Evolutionary conservation across 2,888 invertebrate species (phyloP).

Genomic region (Oxyteleia sp.): DNA sequence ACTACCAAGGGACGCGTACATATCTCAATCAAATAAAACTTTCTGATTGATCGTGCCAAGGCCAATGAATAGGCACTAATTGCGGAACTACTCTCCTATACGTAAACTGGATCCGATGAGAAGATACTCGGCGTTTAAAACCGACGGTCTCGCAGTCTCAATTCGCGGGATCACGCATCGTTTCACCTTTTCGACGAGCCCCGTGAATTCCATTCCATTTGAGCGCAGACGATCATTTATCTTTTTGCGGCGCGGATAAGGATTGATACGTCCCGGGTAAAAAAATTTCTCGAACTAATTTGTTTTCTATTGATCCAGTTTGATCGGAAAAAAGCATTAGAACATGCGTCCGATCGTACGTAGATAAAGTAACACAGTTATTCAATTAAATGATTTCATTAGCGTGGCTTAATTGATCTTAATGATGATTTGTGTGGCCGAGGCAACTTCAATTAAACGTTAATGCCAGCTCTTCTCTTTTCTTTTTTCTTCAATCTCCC

Average conservation of each 20-base stretch:
- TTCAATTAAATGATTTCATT: slow-evolving; percentile 64
- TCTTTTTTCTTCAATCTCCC: too few species aligned
- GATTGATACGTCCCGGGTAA: slow-evolving; percentile 13
- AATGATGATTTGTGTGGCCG: slow-evolving; percentile 36
- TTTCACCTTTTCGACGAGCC: slow-evolving; percentile 49
- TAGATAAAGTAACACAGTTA: slow-evolving; percentile 35
- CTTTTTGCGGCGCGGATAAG: slow-evolving; percentile 28
- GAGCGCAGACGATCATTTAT: slow-evolving; percentile 17
- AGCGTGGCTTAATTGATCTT: slow-evolving; percentile 49
- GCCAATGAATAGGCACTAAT: slow-evolving; percentile 48
- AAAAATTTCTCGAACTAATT: slow-evolving; percentile 41
- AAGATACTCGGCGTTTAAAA: slow-evolving; percentile 18
- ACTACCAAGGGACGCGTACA: slow-evolving; percentile 16
- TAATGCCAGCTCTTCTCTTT: slow-evolving; percentile 17
- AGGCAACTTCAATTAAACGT: slow-evolving; percentile 39
- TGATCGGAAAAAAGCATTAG: slow-evolving; percentile 32
- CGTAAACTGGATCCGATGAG: slow-evolving; percentile 57
- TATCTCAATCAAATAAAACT: slow-evolving; percentile 48
- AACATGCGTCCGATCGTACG: slow-evolving; percentile 25
- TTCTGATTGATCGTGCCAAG: slow-evolving; percentile 49
- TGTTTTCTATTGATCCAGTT: slow-evolving; percentile 60
- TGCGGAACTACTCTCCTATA: slow-evolving; percentile 33
- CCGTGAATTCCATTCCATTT: slow-evolving; percentile 55
- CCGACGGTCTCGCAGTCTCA: slow-evolving; percentile 28
- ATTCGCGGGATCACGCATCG: slow-evolving; percentile 46